Evolutionary conservation across 2,797 vertebrate species (phyloP).

Genomic region (Morelia viridis): DNA sequence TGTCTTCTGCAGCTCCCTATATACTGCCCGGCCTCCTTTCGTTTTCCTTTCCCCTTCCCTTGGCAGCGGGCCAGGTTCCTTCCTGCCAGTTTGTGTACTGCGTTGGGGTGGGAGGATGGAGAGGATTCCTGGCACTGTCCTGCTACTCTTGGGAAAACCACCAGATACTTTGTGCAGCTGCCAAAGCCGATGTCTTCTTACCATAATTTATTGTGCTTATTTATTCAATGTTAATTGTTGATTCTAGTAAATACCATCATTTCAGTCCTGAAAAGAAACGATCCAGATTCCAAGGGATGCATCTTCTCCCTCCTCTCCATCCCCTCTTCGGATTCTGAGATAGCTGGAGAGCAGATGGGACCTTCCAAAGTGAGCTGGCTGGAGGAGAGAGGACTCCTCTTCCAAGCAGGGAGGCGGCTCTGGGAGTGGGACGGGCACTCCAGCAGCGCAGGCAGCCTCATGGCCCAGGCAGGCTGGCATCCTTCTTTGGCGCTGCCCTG

Average conservation of each 20-base stretch:
- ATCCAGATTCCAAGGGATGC: neutral
- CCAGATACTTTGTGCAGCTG: neutral
- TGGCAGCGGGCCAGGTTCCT: neutral
- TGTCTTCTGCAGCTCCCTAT: neutral
- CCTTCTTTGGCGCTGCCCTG: neutral
- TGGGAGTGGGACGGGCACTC: neutral
- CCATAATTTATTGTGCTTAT: neutral
- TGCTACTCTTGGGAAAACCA: neutral
- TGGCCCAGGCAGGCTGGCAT: neutral
- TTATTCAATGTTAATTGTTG: neutral
- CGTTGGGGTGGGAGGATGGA: neutral
- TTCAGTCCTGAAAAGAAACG: neutral
- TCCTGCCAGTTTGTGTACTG: neutral
- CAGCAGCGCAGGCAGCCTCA: neutral
- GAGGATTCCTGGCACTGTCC: neutral
- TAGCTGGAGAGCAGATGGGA: neutral
- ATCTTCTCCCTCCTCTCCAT: rapidly evolving
- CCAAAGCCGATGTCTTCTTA: neutral
- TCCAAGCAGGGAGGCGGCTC: neutral
- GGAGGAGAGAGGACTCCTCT: neutral
- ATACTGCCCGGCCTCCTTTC: neutral
- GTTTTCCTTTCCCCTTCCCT: neutral
- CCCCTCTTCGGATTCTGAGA: no score
- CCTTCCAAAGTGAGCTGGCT: neutral
- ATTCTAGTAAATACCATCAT: neutral